Evolutionary conservation across 2,797 vertebrate genomes (phyloP), one percentile per base, ranked within the genome.

Genomic region (Delichon dasypus): DNA sequence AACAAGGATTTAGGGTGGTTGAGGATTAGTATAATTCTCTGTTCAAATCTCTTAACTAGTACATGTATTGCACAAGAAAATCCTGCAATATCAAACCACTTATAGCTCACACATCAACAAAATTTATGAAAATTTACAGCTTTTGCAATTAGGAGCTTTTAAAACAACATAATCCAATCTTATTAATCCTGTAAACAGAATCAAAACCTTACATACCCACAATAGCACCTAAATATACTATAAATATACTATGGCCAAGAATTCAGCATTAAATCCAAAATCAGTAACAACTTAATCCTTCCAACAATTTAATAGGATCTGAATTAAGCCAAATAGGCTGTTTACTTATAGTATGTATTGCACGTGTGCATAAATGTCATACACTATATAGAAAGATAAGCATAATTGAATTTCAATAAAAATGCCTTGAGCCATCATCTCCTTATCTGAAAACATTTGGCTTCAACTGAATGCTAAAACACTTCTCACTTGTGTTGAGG

Each of bases 361-460:
- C 29, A 67, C 7, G 5, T 45, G 45, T 76, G 67, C 71, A 61
- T 40, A 87, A 84, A 87, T 85, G 53, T n/a, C 45, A 48, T 50
- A 47, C 10, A 14, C 11, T 57, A 17, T 51, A 30, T 4, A 73
- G 54, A 81, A 68, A 79, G 75, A 79, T 22, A 80, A 18, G 34
- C 38, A 66, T 64, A 89, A 95, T 21, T 90, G 71, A 93, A 67
- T 84, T 81, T 30, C 36, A 64, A 34, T 89, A 88, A 82, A 91
- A 91, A 80, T 47, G 50, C 73, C 66, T 75, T 66, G 79, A 84
- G 44, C 85, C 29, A 92, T 79, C 67, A 71, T 78, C 71, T 78
- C 55, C 70, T 88, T 42, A 73, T 90, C 84, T 44, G 70, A 83
- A 94, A 94, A 73, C 81, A 94, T 87, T 88, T 93, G 85, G 82